These are phyloP conservation scores for Oreochromis niloticus DNA, from an alignment of 2,113 vertebrate species.

Conservation along the genomic window DNA sequence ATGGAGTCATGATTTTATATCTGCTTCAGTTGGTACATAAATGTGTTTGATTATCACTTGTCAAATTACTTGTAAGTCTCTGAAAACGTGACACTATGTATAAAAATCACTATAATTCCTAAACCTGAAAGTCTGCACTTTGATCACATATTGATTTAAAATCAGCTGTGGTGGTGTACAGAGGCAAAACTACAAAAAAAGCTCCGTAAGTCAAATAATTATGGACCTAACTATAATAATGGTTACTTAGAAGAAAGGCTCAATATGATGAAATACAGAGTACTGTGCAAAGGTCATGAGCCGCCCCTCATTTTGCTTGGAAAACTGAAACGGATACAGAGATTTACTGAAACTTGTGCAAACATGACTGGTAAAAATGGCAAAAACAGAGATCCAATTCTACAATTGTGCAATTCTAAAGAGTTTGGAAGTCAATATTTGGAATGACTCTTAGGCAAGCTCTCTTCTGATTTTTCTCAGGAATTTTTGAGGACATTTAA, in stretches of 20 bases:
- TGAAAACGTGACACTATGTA: neutral
- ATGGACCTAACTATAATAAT: neutral
- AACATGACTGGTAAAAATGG: neutral
- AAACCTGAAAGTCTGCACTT: neutral
- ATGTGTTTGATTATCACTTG: neutral
- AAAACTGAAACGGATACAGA: neutral
- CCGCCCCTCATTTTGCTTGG: neutral
- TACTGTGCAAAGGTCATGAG: neutral
- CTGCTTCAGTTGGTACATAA: neutral
- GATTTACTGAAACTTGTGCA: neutral
- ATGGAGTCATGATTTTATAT: neutral
- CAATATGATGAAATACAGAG: neutral
- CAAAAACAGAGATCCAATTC: neutral
- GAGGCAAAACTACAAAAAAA: neutral
- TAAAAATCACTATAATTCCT: neutral
- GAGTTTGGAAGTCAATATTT: neutral
- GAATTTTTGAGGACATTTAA: neutral
- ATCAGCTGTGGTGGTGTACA: neutral
- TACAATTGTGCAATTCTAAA: neutral
- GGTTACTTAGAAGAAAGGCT: neutral
- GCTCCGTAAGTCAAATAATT: neutral
- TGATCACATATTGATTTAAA: neutral
- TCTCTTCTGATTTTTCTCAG: no score
- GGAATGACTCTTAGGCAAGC: neutral
- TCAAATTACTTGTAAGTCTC: neutral